Percentiles rank a stretch among this genome's conserved stretches.
Conservation (phyloP, 2,888 invertebrate genomes). For the Hirtodrosophila alboralis region DNA sequence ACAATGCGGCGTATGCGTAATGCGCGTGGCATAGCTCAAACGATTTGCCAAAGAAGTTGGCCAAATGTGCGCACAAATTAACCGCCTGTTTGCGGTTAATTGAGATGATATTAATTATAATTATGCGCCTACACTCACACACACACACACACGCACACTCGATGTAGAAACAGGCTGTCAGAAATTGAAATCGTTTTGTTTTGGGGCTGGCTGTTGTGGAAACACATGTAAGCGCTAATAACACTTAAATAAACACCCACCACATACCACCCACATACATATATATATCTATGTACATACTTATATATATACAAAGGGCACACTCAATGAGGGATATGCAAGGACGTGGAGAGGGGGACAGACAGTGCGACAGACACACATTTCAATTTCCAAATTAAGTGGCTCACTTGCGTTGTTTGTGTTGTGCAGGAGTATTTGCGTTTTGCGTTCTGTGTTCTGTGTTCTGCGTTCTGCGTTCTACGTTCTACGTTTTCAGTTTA, state of each 20-base stretch:
- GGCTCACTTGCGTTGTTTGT: slow-evolving; percentile 71
- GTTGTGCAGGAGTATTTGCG: slow-evolving; percentile 37
- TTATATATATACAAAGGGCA: slow-evolving; percentile 14
- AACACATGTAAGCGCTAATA: slow-evolving; percentile 78
- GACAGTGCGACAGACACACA: slow-evolving; percentile 30
- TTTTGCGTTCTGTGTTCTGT: slow-evolving; percentile 30
- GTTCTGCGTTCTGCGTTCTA: slow-evolving; percentile 33
- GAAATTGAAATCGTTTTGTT: slow-evolving; percentile 74
- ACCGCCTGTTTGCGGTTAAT: slow-evolving; percentile 80
- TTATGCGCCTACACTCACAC: slow-evolving; percentile 33
- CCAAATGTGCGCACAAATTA: slow-evolving; percentile 63
- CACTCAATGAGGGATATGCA: no score
- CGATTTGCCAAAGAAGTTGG: slow-evolving; percentile 52
- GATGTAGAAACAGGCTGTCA: slow-evolving; percentile 46
- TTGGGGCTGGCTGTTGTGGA: slow-evolving; percentile 37
- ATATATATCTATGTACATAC: no score
- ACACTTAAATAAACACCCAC: slow-evolving; percentile 69
- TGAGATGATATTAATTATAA: slow-evolving; percentile 77
- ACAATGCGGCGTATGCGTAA: slow-evolving; percentile 49
- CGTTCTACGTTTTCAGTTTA: slow-evolving; percentile 21
- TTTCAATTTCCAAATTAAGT: slow-evolving; percentile 77
- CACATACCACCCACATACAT: slow-evolving; percentile 25
- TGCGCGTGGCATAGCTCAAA: slow-evolving; percentile 33
- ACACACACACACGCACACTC: background rate
- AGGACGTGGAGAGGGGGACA: slow-evolving; percentile 7